Evolutionary conservation across 1,140 invertebrate species (phyloP), one percentile per base, ranked within the genome.

Genomic region (Tetragonula clypearis): DNA sequence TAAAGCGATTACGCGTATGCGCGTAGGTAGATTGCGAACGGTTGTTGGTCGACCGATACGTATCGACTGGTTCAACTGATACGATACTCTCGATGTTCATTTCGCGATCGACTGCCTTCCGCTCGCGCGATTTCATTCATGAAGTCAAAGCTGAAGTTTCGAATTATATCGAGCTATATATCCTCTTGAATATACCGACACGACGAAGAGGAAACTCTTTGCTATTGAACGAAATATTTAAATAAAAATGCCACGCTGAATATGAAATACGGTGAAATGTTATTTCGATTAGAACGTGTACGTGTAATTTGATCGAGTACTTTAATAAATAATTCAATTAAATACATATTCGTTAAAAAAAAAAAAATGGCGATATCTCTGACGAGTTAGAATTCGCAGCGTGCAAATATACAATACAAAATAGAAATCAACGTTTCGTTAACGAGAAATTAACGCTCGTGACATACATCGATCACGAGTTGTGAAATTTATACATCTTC

Each of bases 51-150:
- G 78, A 69, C 12, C 12, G 19, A 71, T 41, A 55, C 30, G 21
- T 80, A 71, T 79, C 78, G 78, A 79, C n/a, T 71, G n/a, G 21
- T 19, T 35, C 8, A 21, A 55, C 1, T 15, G 19, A 79, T 53
- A 69, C 23, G 78, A 79, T 35, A 80, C 23, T 80, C 30, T 80
- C 78, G 78, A 80, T 56, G 17, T 4, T 41, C 6, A 1, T 26
- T 26, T 21, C 1, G 1, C 1, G 4, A 72, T 56, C 66, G 55
- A 80, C 41, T 2, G 8, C 19, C n/a, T n/a, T 41, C 21, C 1
- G 14, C 0, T 14, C 14, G 0, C 58, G 30, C 9, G 69, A 58
- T 49, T 69, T 69, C n/a, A 77, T 77, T 77, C n/a, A n/a, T 19
- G 12, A 74, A 12, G 19, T 55, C 9, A 21, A 19, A 35, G 19